Conservation (phyloP, 2,888 invertebrate species). For the Catocala nupta region DNA sequence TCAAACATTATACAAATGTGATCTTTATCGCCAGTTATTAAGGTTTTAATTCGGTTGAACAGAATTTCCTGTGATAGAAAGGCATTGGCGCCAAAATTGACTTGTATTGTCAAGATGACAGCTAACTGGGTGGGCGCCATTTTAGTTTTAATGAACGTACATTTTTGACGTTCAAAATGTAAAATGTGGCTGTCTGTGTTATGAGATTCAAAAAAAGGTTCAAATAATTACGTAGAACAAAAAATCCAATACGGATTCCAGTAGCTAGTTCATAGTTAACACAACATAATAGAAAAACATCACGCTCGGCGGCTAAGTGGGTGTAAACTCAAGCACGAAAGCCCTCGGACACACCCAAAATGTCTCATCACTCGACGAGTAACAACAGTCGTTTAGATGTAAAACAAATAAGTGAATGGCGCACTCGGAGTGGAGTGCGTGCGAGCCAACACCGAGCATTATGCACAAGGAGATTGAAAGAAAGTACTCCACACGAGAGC, state of each 20-base stretch:
- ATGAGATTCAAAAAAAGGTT: slow-evolving; percentile 7
- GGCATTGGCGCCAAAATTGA: slow-evolving; percentile 81
- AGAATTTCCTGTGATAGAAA: slow-evolving; percentile 36
- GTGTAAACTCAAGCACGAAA: slow-evolving; percentile 72
- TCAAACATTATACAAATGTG: slow-evolving; percentile 38
- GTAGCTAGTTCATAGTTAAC: slow-evolving; percentile 48
- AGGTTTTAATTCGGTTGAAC: slow-evolving; percentile 31
- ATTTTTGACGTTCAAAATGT: slow-evolving; percentile 24
- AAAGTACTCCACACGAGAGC: slow-evolving; percentile 82
- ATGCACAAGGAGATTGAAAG: slow-evolving; percentile 85
- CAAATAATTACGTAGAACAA: slow-evolving; percentile 21
- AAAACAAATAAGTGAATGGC: slow-evolving; percentile 83
- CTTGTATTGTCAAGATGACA: slow-evolving; percentile 78
- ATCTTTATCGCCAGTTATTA: slow-evolving; percentile 43
- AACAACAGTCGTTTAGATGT: slow-evolving; percentile 78
- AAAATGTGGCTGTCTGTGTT: slow-evolving; percentile 13
- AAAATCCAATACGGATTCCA: slow-evolving; percentile 28
- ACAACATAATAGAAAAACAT: slow-evolving; percentile 63
- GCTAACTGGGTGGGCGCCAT: slow-evolving; percentile 78
- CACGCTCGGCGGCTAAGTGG: slow-evolving; percentile 69
- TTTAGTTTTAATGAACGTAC: slow-evolving; percentile 59
- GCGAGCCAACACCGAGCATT: slow-evolving; percentile 79
- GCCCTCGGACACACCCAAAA: slow-evolving; percentile 75
- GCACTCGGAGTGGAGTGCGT: slow-evolving; percentile 78
- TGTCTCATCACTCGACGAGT: slow-evolving; percentile 68